phyloP scores from a whole-genome alignment of 2,888 invertebrate genomes.

The Pammene fasciana region DNA sequence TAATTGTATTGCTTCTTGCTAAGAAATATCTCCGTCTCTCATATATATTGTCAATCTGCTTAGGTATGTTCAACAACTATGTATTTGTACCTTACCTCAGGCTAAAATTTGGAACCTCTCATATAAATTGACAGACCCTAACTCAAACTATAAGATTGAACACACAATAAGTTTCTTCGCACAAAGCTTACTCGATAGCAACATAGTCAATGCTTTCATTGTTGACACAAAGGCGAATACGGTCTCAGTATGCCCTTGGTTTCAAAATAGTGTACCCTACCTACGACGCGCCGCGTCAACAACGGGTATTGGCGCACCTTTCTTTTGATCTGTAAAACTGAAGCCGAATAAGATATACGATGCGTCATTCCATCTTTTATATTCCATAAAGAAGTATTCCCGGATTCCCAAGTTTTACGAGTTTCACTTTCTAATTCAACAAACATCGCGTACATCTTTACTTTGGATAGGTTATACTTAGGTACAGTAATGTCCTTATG shows the following conservation, averaged over 20 bases:
- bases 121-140: not conserved
- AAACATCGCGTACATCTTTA: conserved; percentile 17
- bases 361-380: conserved; percentile 12
- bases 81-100: not conserved
- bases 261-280: conserved; percentile 22
- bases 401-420: conserved; percentile 13
- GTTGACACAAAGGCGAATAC: conserved; percentile 31
- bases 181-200: not conserved
- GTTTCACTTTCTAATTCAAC: conserved; percentile 25
- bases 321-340: conserved; percentile 17
- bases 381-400: conserved; percentile 14
- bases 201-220: conserved; percentile 10
- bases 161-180: not conserved
- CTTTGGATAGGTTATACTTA: conserved; percentile 21
- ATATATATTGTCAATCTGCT: not conserved
- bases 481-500: conserved; percentile 52
- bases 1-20: not conserved
- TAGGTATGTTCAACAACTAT: not conserved
- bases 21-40: not conserved
- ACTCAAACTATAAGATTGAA: not conserved
- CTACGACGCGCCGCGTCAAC: conserved; percentile 26
- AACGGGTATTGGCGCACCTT: conserved; percentile 19
- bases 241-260: conserved; percentile 36
- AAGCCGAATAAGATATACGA: conserved; percentile 3
- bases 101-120: not conserved